Evolutionary conservation across 2,113 vertebrate species (phyloP), one percentile per base, ranked within the genome.

Genomic region (Guaruba guarouba): DNA sequence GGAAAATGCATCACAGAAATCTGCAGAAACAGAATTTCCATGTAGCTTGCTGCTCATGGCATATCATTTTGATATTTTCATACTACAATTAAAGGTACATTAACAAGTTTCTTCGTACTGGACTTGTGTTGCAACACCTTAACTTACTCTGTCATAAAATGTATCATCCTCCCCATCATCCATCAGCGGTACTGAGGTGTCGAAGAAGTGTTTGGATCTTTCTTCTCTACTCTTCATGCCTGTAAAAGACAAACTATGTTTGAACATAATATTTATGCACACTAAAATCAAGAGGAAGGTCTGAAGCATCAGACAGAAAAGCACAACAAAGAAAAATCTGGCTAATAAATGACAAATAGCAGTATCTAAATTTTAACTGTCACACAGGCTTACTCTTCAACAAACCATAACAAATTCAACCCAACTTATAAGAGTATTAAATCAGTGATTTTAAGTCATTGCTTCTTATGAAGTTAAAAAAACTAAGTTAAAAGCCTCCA

Each of bases 201-300:
- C 99, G 41, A 99, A 99, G 97, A 99, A 99, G 97, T 99, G 99
- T 97, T 99, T 99, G 19, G 99, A 98, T 92, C 99, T 97, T 97
- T 99, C 99, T 97, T 99, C 99, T 73, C 99, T 99, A 92, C 99
- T 99, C 97, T 99, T 99, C 99, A 99, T 99, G 85, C 99, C 99
- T 99, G 86, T 28, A 90, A 81, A 74, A 96, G 35, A 84, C 31
- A 81, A 77, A 35, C 11, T 22, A 12, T 25, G n/a, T 63, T 67
- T 90, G 13, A 95, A 28, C 28, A 31, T 5, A 55, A 7, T 23
- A 55, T 64, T 94, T 85, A 22, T 0, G 2, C n/a, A 79, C 15
- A 11, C 5, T 63, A 57, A 59, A 86, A 76, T 54, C 69, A 90
- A 82, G 31, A 74, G 43, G 24, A 39, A 62, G 5, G 8, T 35